These are phyloP conservation scores for Ochropleura leucogaster DNA, from an alignment of 2,888 invertebrate genomes.

Conservation along the genomic window DNA sequence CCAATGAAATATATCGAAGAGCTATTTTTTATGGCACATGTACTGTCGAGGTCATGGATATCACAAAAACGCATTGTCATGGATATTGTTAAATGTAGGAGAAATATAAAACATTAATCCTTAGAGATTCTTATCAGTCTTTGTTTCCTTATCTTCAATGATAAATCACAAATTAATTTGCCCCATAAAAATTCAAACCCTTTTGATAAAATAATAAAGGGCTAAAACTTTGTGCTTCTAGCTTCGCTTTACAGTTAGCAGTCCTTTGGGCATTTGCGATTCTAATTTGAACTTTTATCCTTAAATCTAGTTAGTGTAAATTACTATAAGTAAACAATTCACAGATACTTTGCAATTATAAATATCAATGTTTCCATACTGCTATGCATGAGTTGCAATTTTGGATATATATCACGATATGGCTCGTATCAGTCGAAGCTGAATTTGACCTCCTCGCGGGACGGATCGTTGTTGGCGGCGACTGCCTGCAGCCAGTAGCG, in stretches of 20 bases:
- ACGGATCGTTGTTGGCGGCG: conserved; percentile 90
- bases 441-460: conserved; percentile 89
- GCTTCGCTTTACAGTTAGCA: conserved; percentile 46
- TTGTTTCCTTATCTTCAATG: conserved; percentile 70
- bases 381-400: conserved; percentile 57
- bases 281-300: conserved; percentile 79
- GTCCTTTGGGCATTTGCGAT: conserved; percentile 67
- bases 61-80: conserved; percentile 79
- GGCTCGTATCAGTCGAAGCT: conserved; percentile 83
- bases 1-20: conserved; percentile 60
- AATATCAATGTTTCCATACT: conserved; percentile 45
- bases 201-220: conserved; percentile 57
- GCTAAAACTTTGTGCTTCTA: conserved; percentile 55
- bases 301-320: conserved; percentile 62
- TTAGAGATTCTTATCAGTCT: conserved; percentile 83
- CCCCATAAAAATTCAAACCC: conserved; percentile 51
- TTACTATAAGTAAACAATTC: conserved; percentile 56
- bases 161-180: conserved; percentile 54
- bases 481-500: conserved; percentile 92
- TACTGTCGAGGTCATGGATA: conserved; percentile 74
- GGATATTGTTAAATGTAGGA: conserved; percentile 66
- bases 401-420: conserved; percentile 64
- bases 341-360: conserved; percentile 34
- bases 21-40: conserved; percentile 76
- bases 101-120: conserved; percentile 61